Percentiles rank a stretch among this genome's conserved stretches.
Conservation (phyloP, 1,140 invertebrate species). For the Heliconius himera region DNA sequence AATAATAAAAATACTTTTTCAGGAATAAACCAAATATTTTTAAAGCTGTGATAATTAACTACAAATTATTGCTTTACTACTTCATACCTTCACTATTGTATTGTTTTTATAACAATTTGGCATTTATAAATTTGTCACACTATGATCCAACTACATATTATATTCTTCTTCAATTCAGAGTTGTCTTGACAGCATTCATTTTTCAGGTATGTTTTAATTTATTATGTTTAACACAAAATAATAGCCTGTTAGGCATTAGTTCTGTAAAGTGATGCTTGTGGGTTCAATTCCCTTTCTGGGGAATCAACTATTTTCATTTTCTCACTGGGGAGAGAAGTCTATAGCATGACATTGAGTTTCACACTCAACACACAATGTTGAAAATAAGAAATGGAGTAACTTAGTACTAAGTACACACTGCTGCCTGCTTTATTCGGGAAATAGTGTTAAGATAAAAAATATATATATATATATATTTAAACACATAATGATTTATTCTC, state of each 20-base stretch:
- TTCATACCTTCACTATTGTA: conserved; percentile 95
- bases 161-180: conserved; percentile 94
- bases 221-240: not conserved
- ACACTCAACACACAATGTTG: too few species aligned
- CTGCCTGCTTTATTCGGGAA: too few species aligned
- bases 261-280: too few species aligned
- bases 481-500: too few species aligned
- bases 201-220: conserved; percentile 89
- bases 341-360: not conserved
- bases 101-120: conserved; percentile 97
- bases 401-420: too few species aligned
- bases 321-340: too few species aligned
- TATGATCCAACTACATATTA: conserved; percentile 98
- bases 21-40: conserved; percentile 70
- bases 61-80: conserved; percentile 90
- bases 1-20: conserved; percentile 63
- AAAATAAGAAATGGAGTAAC: too few species aligned
- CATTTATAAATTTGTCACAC: conserved; percentile 93
- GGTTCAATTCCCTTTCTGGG: too few species aligned
- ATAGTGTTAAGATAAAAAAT: too few species aligned
- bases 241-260: too few species aligned
- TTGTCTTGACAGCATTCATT: conserved; percentile 94
- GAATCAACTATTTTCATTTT: too few species aligned
- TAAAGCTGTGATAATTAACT: conserved; percentile 81
- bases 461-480: too few species aligned